phyloP scores from a whole-genome alignment of 2,797 vertebrate genomes.

The Erethizon dorsatum region DNA sequence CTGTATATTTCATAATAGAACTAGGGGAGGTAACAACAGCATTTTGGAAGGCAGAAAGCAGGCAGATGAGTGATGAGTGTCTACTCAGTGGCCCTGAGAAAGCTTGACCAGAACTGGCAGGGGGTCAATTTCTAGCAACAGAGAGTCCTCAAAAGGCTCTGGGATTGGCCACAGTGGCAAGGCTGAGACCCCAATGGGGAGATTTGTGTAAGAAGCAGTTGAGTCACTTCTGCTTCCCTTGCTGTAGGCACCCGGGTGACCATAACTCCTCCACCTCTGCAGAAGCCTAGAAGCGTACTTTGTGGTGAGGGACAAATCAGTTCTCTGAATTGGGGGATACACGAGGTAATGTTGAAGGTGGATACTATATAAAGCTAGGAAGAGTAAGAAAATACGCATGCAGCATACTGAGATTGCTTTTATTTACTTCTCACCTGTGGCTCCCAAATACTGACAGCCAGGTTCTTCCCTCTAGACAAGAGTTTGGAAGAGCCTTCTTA shows the following conservation, averaged over 20 bases:
- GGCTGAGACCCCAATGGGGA: not conserved
- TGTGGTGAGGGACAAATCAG: no score
- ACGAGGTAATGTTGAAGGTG: not conserved
- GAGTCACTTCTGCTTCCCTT: not conserved
- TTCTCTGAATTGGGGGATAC: not conserved
- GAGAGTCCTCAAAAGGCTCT: not conserved
- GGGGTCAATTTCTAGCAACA: not conserved
- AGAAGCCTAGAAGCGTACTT: not conserved
- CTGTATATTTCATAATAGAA: not conserved
- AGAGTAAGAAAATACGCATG: not conserved
- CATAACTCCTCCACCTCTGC: not conserved
- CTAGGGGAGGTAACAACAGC: not conserved
- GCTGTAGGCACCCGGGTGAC: not conserved
- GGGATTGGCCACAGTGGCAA: not conserved
- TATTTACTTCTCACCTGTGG: not conserved
- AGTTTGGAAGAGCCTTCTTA: not conserved
- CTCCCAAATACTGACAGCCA: not conserved
- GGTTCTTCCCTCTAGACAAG: not conserved
- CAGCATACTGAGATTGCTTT: not conserved
- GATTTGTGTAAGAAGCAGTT: not conserved
- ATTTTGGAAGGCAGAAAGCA: not conserved
- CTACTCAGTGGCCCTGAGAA: not conserved
- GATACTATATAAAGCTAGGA: not conserved
- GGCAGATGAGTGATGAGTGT: not conserved
- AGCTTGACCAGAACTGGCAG: not conserved